phyloP scores from a whole-genome alignment of 1,140 invertebrate species.

The Hylaeus volcanicus region DNA sequence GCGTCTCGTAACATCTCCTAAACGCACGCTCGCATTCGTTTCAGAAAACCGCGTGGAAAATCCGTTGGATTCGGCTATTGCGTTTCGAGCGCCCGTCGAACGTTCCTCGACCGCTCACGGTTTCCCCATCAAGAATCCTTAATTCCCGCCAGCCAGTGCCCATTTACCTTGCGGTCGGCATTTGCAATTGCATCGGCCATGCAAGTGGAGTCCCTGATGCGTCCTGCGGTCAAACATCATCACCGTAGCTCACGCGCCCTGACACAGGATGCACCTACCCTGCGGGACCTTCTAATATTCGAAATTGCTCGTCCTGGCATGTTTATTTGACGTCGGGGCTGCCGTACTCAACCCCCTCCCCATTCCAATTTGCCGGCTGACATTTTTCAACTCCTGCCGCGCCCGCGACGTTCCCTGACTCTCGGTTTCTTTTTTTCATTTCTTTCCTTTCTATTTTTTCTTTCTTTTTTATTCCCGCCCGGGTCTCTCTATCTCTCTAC shows the following conservation, averaged over 20 bases:
- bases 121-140: conserved; percentile 62
- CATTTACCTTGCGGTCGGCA: conserved; percentile 73
- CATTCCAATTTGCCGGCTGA: conserved; percentile 75
- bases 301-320: conserved; percentile 74
- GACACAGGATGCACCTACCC: conserved; percentile 73
- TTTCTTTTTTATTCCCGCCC: neutral
- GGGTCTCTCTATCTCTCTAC: neutral
- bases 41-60: conserved; percentile 25
- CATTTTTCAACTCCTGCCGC: conserved; percentile 69
- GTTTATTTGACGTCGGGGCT: conserved; percentile 76
- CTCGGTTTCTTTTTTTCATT: neutral
- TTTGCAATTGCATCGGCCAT: conserved; percentile 69
- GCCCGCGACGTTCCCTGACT: conserved; percentile 21
- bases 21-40: neutral
- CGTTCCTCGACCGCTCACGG: neutral
- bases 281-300: conserved; percentile 75
- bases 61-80: neutral
- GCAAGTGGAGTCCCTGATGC: conserved; percentile 65
- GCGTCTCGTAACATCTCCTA: conserved; percentile 10
- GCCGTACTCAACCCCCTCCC: conserved; percentile 67
- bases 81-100: no score
- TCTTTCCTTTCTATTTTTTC: neutral
- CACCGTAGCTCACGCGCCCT: conserved; percentile 75
- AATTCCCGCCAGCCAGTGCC: conserved; percentile 66
- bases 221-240: conserved; percentile 76